Conservation (phyloP, 2,888 invertebrate genomes). For the Steinernema carpocapsae region DNA sequence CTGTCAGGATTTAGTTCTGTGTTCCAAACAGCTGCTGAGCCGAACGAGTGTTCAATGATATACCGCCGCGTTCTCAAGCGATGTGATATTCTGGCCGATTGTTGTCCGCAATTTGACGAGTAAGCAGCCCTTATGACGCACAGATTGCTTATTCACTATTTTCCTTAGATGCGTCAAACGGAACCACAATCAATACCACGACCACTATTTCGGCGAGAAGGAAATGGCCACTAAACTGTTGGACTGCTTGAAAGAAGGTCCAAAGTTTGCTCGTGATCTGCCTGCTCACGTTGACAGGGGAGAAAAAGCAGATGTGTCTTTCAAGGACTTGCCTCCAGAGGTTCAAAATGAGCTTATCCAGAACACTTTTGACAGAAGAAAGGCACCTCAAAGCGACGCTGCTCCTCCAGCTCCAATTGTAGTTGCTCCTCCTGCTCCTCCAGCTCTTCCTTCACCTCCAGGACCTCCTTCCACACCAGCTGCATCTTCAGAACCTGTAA, state of each 20-base stretch:
- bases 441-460: background rate
- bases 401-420: background rate
- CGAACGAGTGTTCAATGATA: conserved; percentile 33
- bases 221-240: conserved; percentile 13
- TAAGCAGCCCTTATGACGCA: conserved; percentile 7
- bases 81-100: conserved; percentile 38
- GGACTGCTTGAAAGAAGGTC: conserved; percentile 27
- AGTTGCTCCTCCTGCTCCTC: background rate
- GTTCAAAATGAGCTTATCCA: conserved; percentile 29
- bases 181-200: background rate
- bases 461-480: conserved; percentile 10
- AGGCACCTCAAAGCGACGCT: conserved; percentile 22
- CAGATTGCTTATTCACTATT: background rate
- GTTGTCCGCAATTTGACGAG: conserved; percentile 41
- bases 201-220: background rate
- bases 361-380: conserved; percentile 24
- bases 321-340: conserved; percentile 19
- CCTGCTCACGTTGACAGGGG: background rate
- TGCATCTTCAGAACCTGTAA: background rate
- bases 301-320: background rate
- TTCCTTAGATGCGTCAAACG: conserved; percentile 5
- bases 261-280: background rate
- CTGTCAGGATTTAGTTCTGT: conserved; percentile 32
- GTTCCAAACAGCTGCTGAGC: conserved; percentile 21
- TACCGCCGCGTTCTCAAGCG: conserved; percentile 37